These are phyloP conservation scores for Zaprionus kolodkinae DNA, from an alignment of 1,140 invertebrate species.

Conservation along the genomic window DNA sequence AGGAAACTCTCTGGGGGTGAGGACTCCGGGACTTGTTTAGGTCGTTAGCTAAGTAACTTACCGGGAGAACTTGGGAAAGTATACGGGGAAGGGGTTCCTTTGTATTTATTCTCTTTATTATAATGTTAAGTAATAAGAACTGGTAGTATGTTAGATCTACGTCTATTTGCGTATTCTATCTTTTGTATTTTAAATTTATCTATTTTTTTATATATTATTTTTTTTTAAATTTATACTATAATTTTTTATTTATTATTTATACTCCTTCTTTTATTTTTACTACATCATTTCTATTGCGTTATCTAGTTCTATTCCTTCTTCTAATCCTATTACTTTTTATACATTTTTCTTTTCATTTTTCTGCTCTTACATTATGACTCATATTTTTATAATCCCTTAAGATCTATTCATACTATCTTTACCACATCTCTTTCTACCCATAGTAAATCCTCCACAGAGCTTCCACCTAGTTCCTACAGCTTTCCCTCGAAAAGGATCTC, in stretches of 20 bases:
- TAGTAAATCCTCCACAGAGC: no score
- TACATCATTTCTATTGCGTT: not conserved
- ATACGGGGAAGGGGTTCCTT: not conserved
- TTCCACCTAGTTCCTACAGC: not conserved
- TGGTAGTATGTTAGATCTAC: not conserved
- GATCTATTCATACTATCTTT: not conserved
- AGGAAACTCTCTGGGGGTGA: not conserved
- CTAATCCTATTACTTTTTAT: no score
- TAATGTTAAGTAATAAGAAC: not conserved
- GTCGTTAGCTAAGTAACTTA: conserved; percentile 20
- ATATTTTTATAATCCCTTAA: not conserved
- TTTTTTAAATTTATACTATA: no score
- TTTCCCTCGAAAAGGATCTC: not conserved
- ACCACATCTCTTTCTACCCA: not conserved
- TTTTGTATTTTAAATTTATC: not conserved
- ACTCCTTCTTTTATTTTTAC: not conserved
- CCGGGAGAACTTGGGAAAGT: not conserved
- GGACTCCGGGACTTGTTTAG: not conserved
- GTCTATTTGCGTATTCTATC: not conserved
- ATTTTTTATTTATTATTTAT: not conserved
- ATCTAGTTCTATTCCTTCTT: no score
- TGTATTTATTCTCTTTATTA: not conserved
- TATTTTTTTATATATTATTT: not conserved
- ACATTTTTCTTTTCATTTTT: no score
- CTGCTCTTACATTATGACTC: no score